Percentiles rank a stretch among this genome's conserved stretches.
These are phyloP conservation scores for Diarsia brunnea DNA, from an alignment of 2,888 invertebrate genomes.

Conservation along the genomic window DNA sequence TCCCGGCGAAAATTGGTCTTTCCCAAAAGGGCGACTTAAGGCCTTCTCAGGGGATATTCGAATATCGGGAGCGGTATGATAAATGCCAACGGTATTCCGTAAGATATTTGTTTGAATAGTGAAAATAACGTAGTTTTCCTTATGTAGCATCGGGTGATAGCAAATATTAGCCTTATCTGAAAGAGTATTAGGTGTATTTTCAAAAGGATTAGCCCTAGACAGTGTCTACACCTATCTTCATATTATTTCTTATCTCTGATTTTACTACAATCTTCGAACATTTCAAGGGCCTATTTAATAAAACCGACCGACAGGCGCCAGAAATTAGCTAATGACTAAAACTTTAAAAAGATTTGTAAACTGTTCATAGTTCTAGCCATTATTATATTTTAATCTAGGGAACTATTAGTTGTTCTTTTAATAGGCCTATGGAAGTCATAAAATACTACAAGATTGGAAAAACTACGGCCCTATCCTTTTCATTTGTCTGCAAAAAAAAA, in stretches of 20 bases:
- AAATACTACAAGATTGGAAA: not conserved
- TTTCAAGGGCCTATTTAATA: not conserved
- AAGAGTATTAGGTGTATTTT: slow-evolving; percentile 4
- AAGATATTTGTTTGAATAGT: slow-evolving; percentile 30
- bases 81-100: slow-evolving; percentile 12
- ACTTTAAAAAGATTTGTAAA: not conserved
- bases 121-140: not conserved
- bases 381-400: not conserved
- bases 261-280: not conserved
- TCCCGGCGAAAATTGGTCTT: slow-evolving; percentile 25
- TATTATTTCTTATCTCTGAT: not conserved
- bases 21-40: slow-evolving; percentile 35
- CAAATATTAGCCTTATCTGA: slow-evolving; percentile 6
- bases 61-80: slow-evolving; percentile 19
- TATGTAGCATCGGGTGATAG: not conserved
- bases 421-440: not conserved
- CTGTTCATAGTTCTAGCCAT: no score
- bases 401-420: not conserved
- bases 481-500: not conserved
- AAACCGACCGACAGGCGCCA: not conserved
- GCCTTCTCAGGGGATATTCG: slow-evolving; percentile 29
- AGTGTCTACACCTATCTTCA: not conserved
- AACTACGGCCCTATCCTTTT: not conserved
- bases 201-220: not conserved
- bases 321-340: not conserved